Base-by-base conservation (phyloP, 1,140 invertebrate species). In the Neoseiulus cucumeris region DNA sequence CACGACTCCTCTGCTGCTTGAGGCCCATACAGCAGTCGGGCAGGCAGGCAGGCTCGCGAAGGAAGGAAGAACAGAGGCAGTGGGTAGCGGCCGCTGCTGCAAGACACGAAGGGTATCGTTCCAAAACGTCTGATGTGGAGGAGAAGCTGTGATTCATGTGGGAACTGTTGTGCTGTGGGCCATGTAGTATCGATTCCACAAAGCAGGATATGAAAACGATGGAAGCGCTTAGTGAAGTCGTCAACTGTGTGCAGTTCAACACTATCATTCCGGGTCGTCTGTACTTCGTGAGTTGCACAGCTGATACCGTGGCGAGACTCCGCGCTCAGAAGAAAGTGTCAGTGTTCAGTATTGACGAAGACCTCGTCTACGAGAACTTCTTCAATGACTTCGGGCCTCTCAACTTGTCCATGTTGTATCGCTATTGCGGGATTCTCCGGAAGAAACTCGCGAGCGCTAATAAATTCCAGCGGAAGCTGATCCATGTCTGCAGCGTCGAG, bases 361-460 rank as follows among this genome's bases (percentile, higher is more conserved):
- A 59, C 14, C 22, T 59, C 14, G 22, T 59, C 14, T 59, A 59
- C 33, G 51, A 59, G 51, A 59, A 25, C 22, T 59, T 59, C 22
- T 59, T 29, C 51, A 59, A 59, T 59, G 51, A 59, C 22, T 59
- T 59, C 9, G 51, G 51, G 5, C 51, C 51, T 4, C 51, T 59
- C 51, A 59, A 59, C 22, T 33, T 59, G 20, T 59, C 51, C 14
- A 59, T 59, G 51, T 9, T 59, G 17, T 59, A 59, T 59, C 14
- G 51, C 12, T 59, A 59, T 20, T 59, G 51, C 22, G 51, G 25
- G 5, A 20, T 14, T 14, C 25, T 59, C 14, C 51, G 22, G 51
- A 25, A 33, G 17, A 59, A 59, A 59, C 51, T 59, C 20, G 14
- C 51, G 25, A 59, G 22, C 9, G 51, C 51, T 14, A 25, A n/a